Base-by-base conservation (phyloP, 1,140 invertebrate genomes). In the Hesperophylax magnus region DNA sequence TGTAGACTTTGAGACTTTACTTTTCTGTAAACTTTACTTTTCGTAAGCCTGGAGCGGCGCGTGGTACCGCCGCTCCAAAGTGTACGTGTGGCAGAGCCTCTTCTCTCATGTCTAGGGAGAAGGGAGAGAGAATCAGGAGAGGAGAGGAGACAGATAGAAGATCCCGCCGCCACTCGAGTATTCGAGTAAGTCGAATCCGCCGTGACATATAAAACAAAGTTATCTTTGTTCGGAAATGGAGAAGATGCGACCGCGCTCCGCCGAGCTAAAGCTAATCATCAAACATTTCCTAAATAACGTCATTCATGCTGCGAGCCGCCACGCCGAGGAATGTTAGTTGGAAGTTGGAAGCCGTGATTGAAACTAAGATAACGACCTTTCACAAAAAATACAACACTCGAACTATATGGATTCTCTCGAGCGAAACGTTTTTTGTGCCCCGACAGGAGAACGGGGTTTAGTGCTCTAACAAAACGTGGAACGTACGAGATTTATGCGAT, bases 281-380 rank as follows among this genome's bases (percentile, higher is more conserved):
- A 54, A 53, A 53, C 22, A 58, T 20, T 75, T 56, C 71, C 22
- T 75, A 58, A 75, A 75, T 75, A 75, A 75, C 71, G 71, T 75
- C 71, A 75, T 75, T 75, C 71, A 75, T 75, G 71, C 27, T 56
- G 18, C 71, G 53, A 27, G 52, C 14, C 39, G n/a, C 14, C 71
- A 69, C 31, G 67, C 14, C 39, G n/a, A 18, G 71, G 71, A 75
- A 75, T 75, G 52, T 75, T 58, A 75, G 22, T 75, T 75, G 71
- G 71, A 24, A 75, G 71, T 75, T 75, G 71, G 71, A 24, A 75
- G 71, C 71, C 52, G 52, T 56, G 71, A 75, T 75, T 20, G 71
- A 58, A 75, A 27, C 71, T 20, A 31, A 56, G 71, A 75, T 75
- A 75, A 75, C 71, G 71, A 75, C 71, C 71, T 75, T 75, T 75